A percentile compares a stretch with the other conserved stretches of the same genome.
These are phyloP conservation scores for Dendrolimus houi DNA, from an alignment of 2,888 invertebrate species.

Conservation along the genomic window DNA sequence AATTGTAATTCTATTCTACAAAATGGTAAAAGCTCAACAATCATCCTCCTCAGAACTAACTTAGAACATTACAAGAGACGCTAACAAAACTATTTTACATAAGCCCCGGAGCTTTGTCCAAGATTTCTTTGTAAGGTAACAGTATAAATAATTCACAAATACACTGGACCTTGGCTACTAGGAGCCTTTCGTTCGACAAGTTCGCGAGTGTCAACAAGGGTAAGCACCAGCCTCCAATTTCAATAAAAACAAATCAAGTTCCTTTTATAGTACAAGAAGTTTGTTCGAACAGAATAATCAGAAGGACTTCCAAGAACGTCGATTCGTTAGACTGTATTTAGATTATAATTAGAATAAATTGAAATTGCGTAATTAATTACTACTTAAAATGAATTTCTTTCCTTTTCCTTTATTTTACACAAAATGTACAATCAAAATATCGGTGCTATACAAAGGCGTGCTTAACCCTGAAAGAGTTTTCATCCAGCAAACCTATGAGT, in stretches of 20 bases:
- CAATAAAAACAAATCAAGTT: neutral
- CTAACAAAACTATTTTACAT: neutral
- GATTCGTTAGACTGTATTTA: too few species aligned
- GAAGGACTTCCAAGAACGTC: neutral
- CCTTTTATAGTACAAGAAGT: neutral
- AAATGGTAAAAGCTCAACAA: too few species aligned
- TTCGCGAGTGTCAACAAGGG: neutral
- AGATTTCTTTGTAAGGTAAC: neutral
- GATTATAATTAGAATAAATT: too few species aligned
- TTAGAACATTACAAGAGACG: constrained; percentile 2
- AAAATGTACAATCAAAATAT: too few species aligned
- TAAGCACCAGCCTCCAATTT: neutral
- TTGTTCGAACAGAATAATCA: neutral
- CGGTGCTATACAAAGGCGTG: too few species aligned
- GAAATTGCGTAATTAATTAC: too few species aligned
- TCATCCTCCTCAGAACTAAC: too few species aligned
- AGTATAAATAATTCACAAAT: neutral
- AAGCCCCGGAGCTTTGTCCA: neutral
- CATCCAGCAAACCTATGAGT: too few species aligned
- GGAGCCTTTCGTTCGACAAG: neutral
- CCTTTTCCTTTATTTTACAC: too few species aligned
- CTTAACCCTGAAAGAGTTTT: too few species aligned
- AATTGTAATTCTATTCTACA: too few species aligned
- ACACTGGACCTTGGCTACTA: neutral
- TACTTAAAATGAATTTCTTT: too few species aligned